Evolutionary conservation across 2,797 vertebrate species (phyloP).

Genomic region (Anas capensis): DNA sequence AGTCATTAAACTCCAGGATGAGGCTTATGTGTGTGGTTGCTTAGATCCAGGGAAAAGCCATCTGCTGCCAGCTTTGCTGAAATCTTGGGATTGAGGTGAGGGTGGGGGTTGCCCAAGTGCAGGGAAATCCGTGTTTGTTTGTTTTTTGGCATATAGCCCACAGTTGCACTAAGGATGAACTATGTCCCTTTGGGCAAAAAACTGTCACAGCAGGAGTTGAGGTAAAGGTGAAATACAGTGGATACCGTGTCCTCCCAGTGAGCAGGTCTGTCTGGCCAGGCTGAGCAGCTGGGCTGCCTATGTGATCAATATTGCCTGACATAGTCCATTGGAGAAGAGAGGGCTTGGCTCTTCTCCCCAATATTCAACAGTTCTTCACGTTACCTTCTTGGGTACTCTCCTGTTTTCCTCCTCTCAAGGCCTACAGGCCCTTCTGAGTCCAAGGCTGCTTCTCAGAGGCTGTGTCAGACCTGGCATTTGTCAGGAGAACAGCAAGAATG

Average conservation of each 20-base stretch:
- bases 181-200: neutral
- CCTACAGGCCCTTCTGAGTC: neutral
- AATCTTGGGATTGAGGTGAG: neutral
- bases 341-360: neutral
- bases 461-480: slow-evolving; percentile 12
- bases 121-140: neutral
- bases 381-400: neutral
- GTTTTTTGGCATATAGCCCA: neutral
- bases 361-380: neutral
- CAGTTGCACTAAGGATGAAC: neutral
- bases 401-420: neutral
- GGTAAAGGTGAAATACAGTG: neutral
- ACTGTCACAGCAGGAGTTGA: neutral
- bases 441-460: neutral
- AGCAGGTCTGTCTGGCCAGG: neutral
- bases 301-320: neutral
- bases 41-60: neutral
- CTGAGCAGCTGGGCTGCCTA: neutral
- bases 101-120: neutral
- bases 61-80: slow-evolving; percentile 4
- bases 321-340: neutral
- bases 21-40: neutral
- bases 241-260: neutral
- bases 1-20: neutral
- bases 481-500: neutral